Evolutionary conservation across 37 sponge, comb jelly and placozoan species (phyloP), one percentile per base, ranked within the genome.

Genomic region (Mnemiopsis leidyi): DNA sequence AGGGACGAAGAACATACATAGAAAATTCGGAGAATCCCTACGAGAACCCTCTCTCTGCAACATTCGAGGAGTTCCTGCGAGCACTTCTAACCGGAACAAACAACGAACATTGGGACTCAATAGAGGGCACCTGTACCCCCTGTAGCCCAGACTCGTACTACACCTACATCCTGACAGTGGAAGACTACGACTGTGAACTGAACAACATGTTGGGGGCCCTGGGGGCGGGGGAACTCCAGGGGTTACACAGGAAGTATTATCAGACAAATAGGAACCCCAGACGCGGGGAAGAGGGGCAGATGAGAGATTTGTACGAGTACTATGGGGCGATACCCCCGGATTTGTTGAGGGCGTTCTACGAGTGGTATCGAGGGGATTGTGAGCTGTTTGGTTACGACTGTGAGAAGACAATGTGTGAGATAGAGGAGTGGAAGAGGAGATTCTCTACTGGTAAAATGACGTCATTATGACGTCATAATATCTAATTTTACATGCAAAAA

Each of bases 261-360:
- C 30, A 71, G 30, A 71, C 75, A 23, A 71, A 71, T 18, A 5
- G 20, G 30, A 71, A 71, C 75, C 75, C 75, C 20, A 25, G 25
- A 71, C 75, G 75, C 5, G 75, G 20, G n/a, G 3, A 71, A n/a
- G 3, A 28, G 30, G 30, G 30, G 75, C 3, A 5, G 3, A 28
- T 29, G 25, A 71, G n/a, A 18, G 75, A 71, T 71, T 28, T 71
- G 75, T 71, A 71, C n/a, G 75, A 71, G 75, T 71, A 71, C n/a
- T 71, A 71, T 28, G 75, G 30, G 25, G 30, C 75, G n/a, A 3
- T 71, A 28, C 75, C 75, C 3, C n/a, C 3, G 25, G 30, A 71
- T 29, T 71, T 71, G 20, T 18, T 71, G 75, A 71, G 3, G 30
- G 30, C 30, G 75, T n/a, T 71, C 5, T 71, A 71, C 30, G 75